Percentiles rank a stretch among this genome's conserved stretches.
These are phyloP conservation scores for Bedellia somnulentella DNA, from an alignment of 2,888 invertebrate genomes.

Conservation along the genomic window DNA sequence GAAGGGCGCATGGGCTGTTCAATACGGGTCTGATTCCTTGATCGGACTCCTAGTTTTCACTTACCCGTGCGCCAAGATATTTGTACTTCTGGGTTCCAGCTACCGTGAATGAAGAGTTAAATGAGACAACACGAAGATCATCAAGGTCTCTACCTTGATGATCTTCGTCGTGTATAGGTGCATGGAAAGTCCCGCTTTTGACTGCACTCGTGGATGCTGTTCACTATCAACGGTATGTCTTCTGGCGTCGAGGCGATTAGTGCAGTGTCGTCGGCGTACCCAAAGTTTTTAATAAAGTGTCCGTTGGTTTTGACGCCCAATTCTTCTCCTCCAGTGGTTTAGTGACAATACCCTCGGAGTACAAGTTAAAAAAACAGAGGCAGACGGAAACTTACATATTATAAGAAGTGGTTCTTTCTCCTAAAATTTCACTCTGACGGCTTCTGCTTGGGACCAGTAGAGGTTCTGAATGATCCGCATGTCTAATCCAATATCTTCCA, in stretches of 20 bases:
- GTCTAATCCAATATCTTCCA: too few species aligned
- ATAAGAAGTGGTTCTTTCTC: too few species aligned
- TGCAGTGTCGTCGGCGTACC: slow-evolving; percentile 1
- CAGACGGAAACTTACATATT: too few species aligned
- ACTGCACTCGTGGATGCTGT: not conserved
- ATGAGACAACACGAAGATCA: not conserved
- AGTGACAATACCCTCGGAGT: too few species aligned
- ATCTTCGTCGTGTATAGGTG: not conserved
- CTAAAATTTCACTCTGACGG: too few species aligned
- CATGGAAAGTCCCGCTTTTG: not conserved
- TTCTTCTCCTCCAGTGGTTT: too few species aligned
- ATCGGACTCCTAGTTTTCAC: not conserved
- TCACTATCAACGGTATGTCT: not conserved
- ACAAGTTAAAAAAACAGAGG: too few species aligned
- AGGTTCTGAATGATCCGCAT: too few species aligned
- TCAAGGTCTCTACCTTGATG: too few species aligned
- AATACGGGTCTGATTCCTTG: not conserved
- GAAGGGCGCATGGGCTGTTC: not conserved
- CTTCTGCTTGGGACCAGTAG: too few species aligned
- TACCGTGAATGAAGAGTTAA: not conserved
- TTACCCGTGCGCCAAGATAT: not conserved
- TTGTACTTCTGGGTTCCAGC: not conserved
- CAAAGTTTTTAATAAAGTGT: too few species aligned
- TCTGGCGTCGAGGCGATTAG: not conserved
- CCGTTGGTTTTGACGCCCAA: too few species aligned